A percentile compares a stretch with the other conserved stretches of the same genome.
Conservation (phyloP, 1,140 invertebrate species). For the Drosophila nebulosa region DNA sequence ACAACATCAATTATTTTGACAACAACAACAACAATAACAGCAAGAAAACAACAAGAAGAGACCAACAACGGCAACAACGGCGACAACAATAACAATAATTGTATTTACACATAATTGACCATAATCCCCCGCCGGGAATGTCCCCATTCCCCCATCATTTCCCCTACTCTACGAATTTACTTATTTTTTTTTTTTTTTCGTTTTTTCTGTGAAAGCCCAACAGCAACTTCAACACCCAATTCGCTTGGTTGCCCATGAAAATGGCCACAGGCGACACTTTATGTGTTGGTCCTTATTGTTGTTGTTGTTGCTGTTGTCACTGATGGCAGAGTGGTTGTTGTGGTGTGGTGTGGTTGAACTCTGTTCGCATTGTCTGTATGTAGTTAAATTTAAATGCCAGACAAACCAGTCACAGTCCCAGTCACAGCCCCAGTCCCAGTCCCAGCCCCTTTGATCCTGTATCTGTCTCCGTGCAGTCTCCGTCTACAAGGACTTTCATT, state of each 20-base stretch:
- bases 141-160: neutral
- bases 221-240: conserved; percentile 56
- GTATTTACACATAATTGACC: conserved; percentile 77
- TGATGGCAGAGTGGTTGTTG: conserved; percentile 6
- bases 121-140: conserved; percentile 62
- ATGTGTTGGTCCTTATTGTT: conserved; percentile 30
- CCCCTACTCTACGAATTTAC: neutral
- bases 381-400: conserved; percentile 69
- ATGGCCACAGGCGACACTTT: conserved; percentile 66
- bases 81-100: conserved; percentile 73
- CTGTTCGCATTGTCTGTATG: conserved; percentile 46
- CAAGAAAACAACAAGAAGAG: conserved; percentile 23
- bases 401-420: neutral
- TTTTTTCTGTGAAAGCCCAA: conserved; percentile 32
- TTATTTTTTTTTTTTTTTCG: conserved; percentile 17
- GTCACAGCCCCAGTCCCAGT: too few relatives aligned
- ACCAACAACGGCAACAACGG: conserved; percentile 12
- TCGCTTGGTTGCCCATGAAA: conserved; percentile 61
- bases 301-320: conserved; percentile 10
- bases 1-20: conserved; percentile 42
- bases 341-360: conserved; percentile 1
- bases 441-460: too few relatives aligned
- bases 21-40: conserved; percentile 35
- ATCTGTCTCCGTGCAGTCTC: too few relatives aligned
- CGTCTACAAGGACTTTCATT: conserved; percentile 19